A percentile compares a stretch with the other conserved stretches of the same genome.
Evolutionary conservation across 2,113 vertebrate species (phyloP).

Genomic region (Saccopteryx leptura): DNA sequence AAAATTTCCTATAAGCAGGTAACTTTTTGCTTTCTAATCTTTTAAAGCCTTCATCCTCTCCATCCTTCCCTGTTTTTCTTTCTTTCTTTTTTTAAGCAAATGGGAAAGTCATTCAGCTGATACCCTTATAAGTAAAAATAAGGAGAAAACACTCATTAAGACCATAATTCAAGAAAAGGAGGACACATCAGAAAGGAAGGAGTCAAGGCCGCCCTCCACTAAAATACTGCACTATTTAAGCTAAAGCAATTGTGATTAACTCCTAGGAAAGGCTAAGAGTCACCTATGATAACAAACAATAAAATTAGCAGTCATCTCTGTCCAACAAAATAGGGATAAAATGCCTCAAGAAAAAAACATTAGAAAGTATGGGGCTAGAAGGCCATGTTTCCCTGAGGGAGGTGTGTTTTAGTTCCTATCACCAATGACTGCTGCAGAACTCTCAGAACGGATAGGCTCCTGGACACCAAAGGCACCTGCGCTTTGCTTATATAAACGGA

Average conservation of each 20-base stretch:
- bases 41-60: background rate
- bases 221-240: background rate
- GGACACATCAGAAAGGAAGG: background rate
- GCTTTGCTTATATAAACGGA: background rate
- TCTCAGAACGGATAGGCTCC: fast-evolving
- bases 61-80: background rate
- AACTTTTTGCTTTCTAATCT: background rate
- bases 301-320: background rate
- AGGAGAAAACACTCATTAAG: background rate
- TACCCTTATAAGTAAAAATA: background rate
- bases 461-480: background rate
- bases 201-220: background rate
- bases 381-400: background rate
- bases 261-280: background rate
- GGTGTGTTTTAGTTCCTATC: background rate
- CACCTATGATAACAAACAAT: background rate
- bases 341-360: background rate
- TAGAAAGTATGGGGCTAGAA: background rate
- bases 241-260: background rate
- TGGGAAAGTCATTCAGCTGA: slow-evolving; percentile 2
- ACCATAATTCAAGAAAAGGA: background rate
- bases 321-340: background rate
- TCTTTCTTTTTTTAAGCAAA: background rate
- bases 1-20: background rate
- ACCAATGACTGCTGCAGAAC: background rate